Evolutionary conservation across 2,113 vertebrate species (phyloP).

Genomic region (Amia ocellicauda): DNA sequence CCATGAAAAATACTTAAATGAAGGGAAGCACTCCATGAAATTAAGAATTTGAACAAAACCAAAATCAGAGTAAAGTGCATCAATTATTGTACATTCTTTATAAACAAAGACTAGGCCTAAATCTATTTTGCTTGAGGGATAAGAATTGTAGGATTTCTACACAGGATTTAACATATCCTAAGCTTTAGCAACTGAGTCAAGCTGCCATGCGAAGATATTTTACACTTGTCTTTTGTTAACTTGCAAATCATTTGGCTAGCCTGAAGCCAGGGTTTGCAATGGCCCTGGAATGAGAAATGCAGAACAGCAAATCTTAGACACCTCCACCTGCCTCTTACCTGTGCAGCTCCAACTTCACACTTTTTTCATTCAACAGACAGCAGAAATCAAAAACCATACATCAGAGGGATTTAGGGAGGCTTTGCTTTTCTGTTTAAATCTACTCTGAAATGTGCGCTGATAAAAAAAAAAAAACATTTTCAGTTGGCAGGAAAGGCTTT

Average conservation of each 20-base stretch:
- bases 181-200: too few relatives aligned
- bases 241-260: not conserved
- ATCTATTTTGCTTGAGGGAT: too few relatives aligned
- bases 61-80: too few relatives aligned
- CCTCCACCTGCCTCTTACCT: constrained; percentile 52
- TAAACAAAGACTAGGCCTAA: too few relatives aligned
- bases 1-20: too few relatives aligned
- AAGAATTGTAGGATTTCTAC: too few relatives aligned
- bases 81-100: too few relatives aligned
- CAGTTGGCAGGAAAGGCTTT: constrained; percentile 64
- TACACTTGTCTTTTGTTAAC: constrained; percentile 9
- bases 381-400: constrained; percentile 72
- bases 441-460: constrained; percentile 62
- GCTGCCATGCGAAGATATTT: too few relatives aligned
- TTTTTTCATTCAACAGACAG: constrained; percentile 74
- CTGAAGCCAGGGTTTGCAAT: constrained; percentile 6
- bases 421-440: constrained; percentile 60
- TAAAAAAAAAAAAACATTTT: constrained; percentile 40
- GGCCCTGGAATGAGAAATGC: not conserved
- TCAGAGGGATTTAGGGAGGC: constrained; percentile 65
- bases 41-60: too few relatives aligned
- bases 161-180: too few relatives aligned
- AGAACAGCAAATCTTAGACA: not conserved
- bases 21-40: too few relatives aligned
- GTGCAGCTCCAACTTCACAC: constrained; percentile 74